Evolutionary conservation across 2,797 vertebrate species (phyloP).

Genomic region (Ceyx erithaca): DNA sequence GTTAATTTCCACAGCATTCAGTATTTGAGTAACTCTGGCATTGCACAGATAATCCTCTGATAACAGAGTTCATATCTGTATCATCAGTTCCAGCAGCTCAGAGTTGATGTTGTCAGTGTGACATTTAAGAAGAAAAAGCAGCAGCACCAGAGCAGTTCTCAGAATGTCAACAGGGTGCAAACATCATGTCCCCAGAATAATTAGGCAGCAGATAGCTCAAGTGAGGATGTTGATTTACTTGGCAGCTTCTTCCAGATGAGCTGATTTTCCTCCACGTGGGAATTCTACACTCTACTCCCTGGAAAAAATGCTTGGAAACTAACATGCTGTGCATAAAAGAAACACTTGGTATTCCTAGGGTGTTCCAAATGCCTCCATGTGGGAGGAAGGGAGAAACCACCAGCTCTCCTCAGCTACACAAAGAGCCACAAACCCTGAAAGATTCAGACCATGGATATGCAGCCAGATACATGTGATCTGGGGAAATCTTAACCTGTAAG

Average conservation of each 20-base stretch:
- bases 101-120: not conserved
- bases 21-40: not conserved
- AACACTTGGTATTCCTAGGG: not conserved
- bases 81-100: not conserved
- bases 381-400: not conserved
- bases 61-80: not conserved
- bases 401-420: constrained; percentile 1
- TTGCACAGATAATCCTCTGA: not conserved
- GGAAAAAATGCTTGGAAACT: constrained; percentile 20
- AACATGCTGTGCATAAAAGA: not conserved
- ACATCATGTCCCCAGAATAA: not conserved
- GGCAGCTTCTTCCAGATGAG: not conserved
- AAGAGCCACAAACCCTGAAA: not conserved
- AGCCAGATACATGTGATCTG: not conserved
- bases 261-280: not conserved
- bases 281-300: not conserved
- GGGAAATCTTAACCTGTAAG: not conserved
- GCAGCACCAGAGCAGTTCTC: not conserved
- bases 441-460: not conserved
- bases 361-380: not conserved
- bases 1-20: not conserved
- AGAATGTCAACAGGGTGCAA: not conserved
- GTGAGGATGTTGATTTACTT: not conserved
- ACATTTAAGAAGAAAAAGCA: not conserved
- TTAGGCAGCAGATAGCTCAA: not conserved